Evolutionary conservation across 2,888 invertebrate genomes (phyloP).

Genomic region (Cryptophagus acutangulus): DNA sequence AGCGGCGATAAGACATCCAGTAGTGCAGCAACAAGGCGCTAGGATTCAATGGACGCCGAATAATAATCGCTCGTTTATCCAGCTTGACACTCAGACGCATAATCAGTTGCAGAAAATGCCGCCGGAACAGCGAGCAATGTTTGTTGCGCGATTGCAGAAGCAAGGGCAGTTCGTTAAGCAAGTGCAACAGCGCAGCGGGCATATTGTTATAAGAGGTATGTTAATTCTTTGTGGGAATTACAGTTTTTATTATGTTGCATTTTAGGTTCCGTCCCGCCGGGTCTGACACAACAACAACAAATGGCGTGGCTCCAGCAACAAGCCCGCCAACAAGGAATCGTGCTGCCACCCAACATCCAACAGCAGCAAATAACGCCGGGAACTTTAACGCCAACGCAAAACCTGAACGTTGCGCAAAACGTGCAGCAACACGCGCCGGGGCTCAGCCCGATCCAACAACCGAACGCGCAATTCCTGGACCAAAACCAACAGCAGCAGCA

Average conservation of each 20-base stretch:
- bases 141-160: conserved; percentile 71
- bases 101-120: conserved; percentile 77
- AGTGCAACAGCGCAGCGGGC: conserved; percentile 49
- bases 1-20: conserved; percentile 47
- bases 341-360: conserved; percentile 43
- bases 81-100: conserved; percentile 77
- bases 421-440: conserved; percentile 35
- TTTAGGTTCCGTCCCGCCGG: conserved; percentile 42
- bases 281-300: conserved; percentile 46
- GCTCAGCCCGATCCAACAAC: conserved; percentile 42
- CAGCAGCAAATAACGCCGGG: conserved; percentile 36
- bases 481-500: conserved; percentile 37
- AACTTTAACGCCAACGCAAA: conserved; percentile 19
- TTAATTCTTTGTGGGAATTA: no score
- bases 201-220: conserved; percentile 44
- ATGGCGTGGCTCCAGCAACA: conserved; percentile 48
- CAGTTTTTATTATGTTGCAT: no score
- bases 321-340: conserved; percentile 45
- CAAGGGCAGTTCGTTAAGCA: conserved; percentile 55
- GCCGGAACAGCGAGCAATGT: conserved; percentile 72
- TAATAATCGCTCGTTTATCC: conserved; percentile 63
- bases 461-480: conserved; percentile 27
- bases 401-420: conserved; percentile 13
- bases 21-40: conserved; percentile 46
- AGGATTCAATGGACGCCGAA: conserved; percentile 39